Percentiles rank a stretch among this genome's conserved stretches.
Conservation (phyloP, 2,888 invertebrate species). For the Cheilosia soror region DNA sequence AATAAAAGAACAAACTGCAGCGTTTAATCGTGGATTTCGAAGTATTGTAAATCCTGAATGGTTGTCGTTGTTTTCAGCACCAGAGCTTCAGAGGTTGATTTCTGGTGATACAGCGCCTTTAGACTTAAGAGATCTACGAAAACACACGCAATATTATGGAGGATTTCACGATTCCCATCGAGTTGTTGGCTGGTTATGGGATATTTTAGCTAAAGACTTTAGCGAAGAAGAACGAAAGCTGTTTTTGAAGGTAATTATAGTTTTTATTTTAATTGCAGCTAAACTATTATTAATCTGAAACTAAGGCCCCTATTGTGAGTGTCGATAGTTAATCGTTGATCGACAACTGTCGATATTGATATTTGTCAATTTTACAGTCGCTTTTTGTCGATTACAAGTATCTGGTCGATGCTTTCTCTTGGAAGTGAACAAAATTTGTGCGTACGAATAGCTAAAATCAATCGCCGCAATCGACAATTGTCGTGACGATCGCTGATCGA, state of each 20-base stretch:
- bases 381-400: no score
- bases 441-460: no score
- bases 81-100: conserved; percentile 96
- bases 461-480: no score
- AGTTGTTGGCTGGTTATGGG: conserved; percentile 99
- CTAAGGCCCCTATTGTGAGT: no score
- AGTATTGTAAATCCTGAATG: conserved; percentile 98
- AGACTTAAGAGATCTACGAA: conserved; percentile 93
- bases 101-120: conserved; percentile 98
- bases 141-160: conserved; percentile 99
- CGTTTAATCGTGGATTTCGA: conserved; percentile 98
- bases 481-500: no score
- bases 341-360: no score
- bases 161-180: conserved; percentile 99
- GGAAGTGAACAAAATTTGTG: no score
- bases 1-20: conserved; percentile 97
- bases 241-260: conserved; percentile 92
- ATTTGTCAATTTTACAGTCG: no score
- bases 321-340: no score
- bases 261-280: neutral
- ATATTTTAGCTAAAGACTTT: conserved; percentile 98
- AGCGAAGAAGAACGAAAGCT: conserved; percentile 94
- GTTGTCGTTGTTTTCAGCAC: conserved; percentile 96
- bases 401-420: no score
- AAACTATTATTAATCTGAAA: neutral